A percentile compares a stretch with the other conserved stretches of the same genome.
Evolutionary conservation across 1,140 invertebrate species (phyloP).

Genomic region (Zophobas atratus): DNA sequence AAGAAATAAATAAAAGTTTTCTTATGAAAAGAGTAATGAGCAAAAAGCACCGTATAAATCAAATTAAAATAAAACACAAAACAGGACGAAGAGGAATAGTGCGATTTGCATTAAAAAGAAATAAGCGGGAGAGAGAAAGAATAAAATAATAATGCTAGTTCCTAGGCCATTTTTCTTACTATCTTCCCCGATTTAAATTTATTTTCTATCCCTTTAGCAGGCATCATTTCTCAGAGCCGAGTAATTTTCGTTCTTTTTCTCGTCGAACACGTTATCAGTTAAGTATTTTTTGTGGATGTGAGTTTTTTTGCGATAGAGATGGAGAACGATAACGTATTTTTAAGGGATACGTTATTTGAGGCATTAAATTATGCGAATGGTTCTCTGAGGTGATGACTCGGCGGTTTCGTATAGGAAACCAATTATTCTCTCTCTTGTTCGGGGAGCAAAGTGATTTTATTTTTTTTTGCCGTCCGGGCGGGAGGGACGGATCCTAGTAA

Average conservation of each 20-base stretch:
- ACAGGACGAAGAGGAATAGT: slow-evolving; percentile 16
- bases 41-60: slow-evolving; percentile 33
- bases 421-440: slow-evolving; percentile 49
- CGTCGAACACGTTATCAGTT: slow-evolving; percentile 16
- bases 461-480: slow-evolving; percentile 7
- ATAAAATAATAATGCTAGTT: slow-evolving; percentile 36
- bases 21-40: slow-evolving; percentile 30
- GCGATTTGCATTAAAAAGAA: slow-evolving; percentile 33
- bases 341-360: slow-evolving; percentile 31
- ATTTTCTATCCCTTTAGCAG: slow-evolving; percentile 38
- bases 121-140: slow-evolving; percentile 15
- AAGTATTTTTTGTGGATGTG: slow-evolving; percentile 23
- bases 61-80: slow-evolving; percentile 39
- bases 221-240: slow-evolving; percentile 22
- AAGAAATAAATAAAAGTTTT: slow-evolving; percentile 33
- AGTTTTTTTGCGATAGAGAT: slow-evolving; percentile 9
- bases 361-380: slow-evolving; percentile 47
- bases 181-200: slow-evolving; percentile 39
- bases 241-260: slow-evolving; percentile 32
- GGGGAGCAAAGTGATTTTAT: slow-evolving; percentile 20
- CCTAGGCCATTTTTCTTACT: slow-evolving; percentile 30
- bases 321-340: background rate
- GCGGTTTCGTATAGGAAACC: slow-evolving; percentile 44
- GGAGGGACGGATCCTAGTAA: slow-evolving; percentile 1
- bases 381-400: slow-evolving; percentile 42